Evolutionary conservation across 2,888 invertebrate species (phyloP), one percentile per base, ranked within the genome.

Genomic region (Cerceris rybyensis): DNA sequence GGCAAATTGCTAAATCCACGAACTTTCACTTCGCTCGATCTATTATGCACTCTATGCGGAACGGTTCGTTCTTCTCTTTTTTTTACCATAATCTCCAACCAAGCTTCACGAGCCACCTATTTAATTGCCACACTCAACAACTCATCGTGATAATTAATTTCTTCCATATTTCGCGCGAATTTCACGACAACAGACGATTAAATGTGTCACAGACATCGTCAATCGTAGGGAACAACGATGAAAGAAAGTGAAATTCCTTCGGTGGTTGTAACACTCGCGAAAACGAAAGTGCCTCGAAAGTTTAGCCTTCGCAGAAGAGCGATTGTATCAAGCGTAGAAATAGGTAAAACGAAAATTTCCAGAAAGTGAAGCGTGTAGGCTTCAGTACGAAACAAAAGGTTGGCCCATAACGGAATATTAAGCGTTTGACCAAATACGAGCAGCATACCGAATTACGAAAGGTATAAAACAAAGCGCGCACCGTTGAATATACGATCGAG

Each of bases 1-100:
- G 80, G 68, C 74, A 68, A 83, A 81, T 85, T 86, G 86, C 85
- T 78, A 85, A 85, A 85, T 78, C 78, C 65, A 42, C 41, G 52
- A 28, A 83, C 85, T 85, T 85, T 85, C 85, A 86, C 85, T 78
- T 71, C 63, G 68, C 67, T 58, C 78, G 71, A 83, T 78, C 66
- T 73, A 66, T 80, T 76, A 74, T 70, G 65, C 66, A 60, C 80
- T 50, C 64, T 13, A 50, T 14, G 17, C 11, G 43, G 17, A 59
- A 66, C 28, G 42, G 41, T 11, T 55, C 55, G 28, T 58, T 11
- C 8, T 43, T 42, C 14, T 43, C 28, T 60, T 50, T 6, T 43
- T 42, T 49, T 49, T 46, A 28, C 42, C 41, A 39, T 50, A 7
- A 14, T 60, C 39, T 63, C 7, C 28, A 28, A 50, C 50, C 41